A percentile compares a stretch with the other conserved stretches of the same genome.
Evolutionary conservation across 2,888 invertebrate species (phyloP).

Genomic region (Ophion ellenae): DNA sequence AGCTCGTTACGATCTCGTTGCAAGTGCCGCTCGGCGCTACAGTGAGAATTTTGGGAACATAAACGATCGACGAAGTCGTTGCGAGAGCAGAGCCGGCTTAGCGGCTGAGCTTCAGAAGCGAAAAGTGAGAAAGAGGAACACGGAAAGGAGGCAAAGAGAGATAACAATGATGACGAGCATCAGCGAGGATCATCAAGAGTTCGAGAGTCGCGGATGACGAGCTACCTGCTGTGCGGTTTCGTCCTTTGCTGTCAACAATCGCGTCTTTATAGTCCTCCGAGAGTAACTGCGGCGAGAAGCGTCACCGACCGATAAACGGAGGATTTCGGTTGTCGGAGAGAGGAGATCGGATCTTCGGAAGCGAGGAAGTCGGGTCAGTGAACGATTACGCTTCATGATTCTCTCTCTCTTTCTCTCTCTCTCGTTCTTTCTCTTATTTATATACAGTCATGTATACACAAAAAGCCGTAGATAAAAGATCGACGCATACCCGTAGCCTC

Average conservation of each 20-base stretch:
- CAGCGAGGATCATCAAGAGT: constrained; percentile 59
- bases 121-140: constrained; percentile 8
- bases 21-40: constrained; percentile 1
- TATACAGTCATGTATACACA: background rate
- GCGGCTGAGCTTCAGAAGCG: background rate
- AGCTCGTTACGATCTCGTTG: constrained; percentile 12
- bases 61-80: background rate
- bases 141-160: constrained; percentile 9
- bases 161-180: background rate
- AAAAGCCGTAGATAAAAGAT: background rate
- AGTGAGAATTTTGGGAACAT: background rate
- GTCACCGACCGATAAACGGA: background rate
- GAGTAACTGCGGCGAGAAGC: background rate
- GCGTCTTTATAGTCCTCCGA: constrained; percentile 8
- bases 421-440: background rate
- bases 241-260: constrained; percentile 58
- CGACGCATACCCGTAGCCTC: background rate
- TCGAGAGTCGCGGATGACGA: constrained; percentile 54
- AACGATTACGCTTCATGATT: constrained; percentile 53
- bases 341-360: constrained; percentile 25
- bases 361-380: constrained; percentile 66
- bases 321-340: constrained; percentile 21
- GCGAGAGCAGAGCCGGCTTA: background rate
- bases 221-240: constrained; percentile 64
- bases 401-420: background rate